phyloP scores from a whole-genome alignment of 2,113 vertebrate species.

The Orientallactaga bullata region DNA sequence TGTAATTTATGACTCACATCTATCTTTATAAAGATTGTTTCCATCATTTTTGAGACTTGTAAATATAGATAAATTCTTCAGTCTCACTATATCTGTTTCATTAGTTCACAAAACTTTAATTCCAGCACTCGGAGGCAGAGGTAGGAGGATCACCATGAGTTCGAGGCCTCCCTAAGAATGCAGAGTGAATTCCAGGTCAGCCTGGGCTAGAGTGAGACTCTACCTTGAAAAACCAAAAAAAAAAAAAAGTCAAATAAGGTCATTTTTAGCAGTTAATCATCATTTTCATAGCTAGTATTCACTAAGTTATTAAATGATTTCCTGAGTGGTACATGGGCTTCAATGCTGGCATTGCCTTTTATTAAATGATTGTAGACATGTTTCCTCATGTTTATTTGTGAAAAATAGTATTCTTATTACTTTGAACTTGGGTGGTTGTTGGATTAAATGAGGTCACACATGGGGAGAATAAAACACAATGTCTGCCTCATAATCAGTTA shows the following conservation, averaged over 20 bases:
- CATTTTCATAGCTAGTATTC: neutral
- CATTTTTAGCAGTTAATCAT: neutral
- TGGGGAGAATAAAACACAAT: neutral
- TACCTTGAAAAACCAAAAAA: too few relatives aligned
- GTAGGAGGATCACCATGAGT: too few relatives aligned
- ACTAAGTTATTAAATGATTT: neutral
- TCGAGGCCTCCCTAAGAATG: too few relatives aligned
- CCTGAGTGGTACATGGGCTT: neutral
- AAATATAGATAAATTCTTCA: neutral
- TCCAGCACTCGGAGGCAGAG: too few relatives aligned
- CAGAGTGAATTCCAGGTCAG: too few relatives aligned
- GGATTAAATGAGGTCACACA: neutral
- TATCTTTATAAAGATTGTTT: neutral
- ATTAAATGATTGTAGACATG: neutral
- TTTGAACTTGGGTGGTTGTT: neutral
- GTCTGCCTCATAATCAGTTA: neutral
- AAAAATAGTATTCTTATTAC: neutral
- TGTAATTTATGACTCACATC: neutral
- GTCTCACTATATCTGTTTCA: neutral
- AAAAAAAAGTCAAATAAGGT: neutral
- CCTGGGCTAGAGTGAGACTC: too few relatives aligned
- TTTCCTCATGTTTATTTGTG: neutral
- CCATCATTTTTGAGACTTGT: neutral
- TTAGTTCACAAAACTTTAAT: neutral
- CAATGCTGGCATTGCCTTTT: neutral